Evolutionary conservation across 1,140 invertebrate species (phyloP).

Genomic region (Drosophila sp.): DNA sequence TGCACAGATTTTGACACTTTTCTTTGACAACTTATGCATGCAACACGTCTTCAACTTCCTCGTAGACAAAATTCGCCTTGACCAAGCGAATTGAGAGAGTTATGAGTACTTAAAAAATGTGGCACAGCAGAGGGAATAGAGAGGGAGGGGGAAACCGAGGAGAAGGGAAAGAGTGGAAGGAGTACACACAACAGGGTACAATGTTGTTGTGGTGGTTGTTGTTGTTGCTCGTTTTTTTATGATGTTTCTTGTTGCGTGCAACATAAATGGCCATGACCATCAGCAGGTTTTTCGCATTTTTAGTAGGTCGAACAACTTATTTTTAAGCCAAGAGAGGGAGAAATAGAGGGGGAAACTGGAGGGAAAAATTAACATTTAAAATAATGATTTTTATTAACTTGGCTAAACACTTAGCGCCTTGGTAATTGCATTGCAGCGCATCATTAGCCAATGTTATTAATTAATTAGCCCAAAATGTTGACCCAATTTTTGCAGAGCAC

Average conservation of each 20-base stretch:
- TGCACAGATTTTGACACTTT: conserved; percentile 36
- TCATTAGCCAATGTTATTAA: conserved; percentile 38
- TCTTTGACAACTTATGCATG: conserved; percentile 26
- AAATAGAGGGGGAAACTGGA: background rate
- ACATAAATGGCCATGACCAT: conserved; percentile 54
- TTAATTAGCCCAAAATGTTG: conserved; percentile 30
- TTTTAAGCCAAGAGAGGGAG: background rate
- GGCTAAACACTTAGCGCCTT: conserved; percentile 31
- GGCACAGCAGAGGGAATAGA: background rate
- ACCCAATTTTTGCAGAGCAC: conserved; percentile 17
- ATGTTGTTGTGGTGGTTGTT: too few species aligned
- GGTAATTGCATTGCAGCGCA: conserved; percentile 33
- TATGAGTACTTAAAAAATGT: background rate
- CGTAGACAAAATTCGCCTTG: conserved; percentile 20
- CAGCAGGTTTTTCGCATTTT: conserved; percentile 6
- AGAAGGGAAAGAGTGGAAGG: background rate
- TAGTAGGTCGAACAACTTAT: too few species aligned
- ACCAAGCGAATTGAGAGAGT: conserved; percentile 13
- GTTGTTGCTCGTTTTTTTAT: background rate
- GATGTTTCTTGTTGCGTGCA: conserved; percentile 18
- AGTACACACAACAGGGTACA: too few species aligned
- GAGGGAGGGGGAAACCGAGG: background rate
- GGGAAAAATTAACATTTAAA: background rate
- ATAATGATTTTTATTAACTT: conserved; percentile 1
- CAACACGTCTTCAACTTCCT: background rate